Conservation (phyloP, 2,888 invertebrate species). For the Ryuthela nishihirai region DNA sequence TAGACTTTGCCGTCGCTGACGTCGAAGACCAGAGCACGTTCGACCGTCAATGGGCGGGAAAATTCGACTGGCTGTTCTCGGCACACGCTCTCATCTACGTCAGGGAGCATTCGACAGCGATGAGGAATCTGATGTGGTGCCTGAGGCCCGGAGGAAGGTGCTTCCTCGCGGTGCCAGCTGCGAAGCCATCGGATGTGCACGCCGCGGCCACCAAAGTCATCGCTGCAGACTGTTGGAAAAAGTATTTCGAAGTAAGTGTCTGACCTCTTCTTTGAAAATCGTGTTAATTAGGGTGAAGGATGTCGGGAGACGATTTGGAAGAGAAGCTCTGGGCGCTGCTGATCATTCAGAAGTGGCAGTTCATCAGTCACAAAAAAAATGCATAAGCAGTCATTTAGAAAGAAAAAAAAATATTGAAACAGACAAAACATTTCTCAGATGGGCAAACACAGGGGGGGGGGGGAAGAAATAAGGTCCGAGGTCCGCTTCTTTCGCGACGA, state of each 20-base stretch:
- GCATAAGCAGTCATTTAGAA: too few relatives aligned
- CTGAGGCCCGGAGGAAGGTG: conserved; percentile 31
- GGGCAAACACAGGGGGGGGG: too few relatives aligned
- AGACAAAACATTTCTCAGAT: too few relatives aligned
- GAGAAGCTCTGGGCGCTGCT: too few relatives aligned
- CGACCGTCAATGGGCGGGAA: conserved; percentile 32
- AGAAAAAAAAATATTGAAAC: too few relatives aligned
- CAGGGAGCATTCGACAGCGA: conserved; percentile 22
- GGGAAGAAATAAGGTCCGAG: too few relatives aligned
- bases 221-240: conserved; percentile 28
- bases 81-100: conserved; percentile 30
- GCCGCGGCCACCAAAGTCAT: conserved; percentile 30
- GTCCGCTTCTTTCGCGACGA: too few relatives aligned
- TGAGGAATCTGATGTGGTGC: conserved; percentile 39
- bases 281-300: too few relatives aligned
- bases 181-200: conserved; percentile 33
- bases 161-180: conserved; percentile 31
- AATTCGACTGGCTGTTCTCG: conserved; percentile 35
- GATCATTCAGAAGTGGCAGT: too few relatives aligned
- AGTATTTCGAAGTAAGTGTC: conserved; percentile 24
- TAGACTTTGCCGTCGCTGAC: conserved; percentile 33
- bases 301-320: too few relatives aligned
- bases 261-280: too few relatives aligned
- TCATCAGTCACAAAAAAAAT: too few relatives aligned
- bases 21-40: conserved; percentile 31